Conservation (phyloP, 2,797 vertebrate species). For the Chrosomus eos region DNA sequence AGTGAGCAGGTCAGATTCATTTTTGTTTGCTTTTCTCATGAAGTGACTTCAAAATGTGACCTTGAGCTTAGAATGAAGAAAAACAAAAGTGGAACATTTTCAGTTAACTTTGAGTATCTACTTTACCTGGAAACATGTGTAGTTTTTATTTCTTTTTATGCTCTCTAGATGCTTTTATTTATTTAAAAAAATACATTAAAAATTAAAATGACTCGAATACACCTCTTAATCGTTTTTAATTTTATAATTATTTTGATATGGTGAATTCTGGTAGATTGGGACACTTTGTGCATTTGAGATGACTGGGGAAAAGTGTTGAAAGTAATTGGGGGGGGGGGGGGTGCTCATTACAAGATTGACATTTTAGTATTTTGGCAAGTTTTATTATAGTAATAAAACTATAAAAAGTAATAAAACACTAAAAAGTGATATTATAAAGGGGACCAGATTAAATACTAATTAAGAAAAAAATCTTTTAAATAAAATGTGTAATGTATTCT, state of each 20-base stretch:
- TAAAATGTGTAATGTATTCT: neutral
- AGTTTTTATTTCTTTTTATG: neutral
- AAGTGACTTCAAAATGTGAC: conserved; percentile 37
- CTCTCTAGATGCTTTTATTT: neutral
- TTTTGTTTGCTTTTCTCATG: conserved; percentile 56
- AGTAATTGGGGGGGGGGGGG: too few species aligned
- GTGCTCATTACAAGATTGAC: neutral
- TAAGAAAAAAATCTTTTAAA: neutral
- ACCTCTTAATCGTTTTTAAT: neutral
- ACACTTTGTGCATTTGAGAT: neutral
- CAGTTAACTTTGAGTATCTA: neutral
- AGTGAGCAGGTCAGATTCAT: conserved; percentile 9
- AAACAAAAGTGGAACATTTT: neutral
- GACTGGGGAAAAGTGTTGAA: too few species aligned
- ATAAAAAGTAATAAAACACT: too few species aligned
- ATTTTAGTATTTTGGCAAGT: neutral
- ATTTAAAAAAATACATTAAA: neutral
- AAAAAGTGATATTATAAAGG: neutral
- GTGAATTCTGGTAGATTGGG: neutral
- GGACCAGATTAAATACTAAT: neutral
- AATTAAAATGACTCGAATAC: neutral
- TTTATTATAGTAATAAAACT: neutral
- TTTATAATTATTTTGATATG: neutral
- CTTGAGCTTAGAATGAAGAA: conserved; percentile 18
- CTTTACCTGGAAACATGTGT: neutral